A percentile compares a stretch with the other conserved stretches of the same genome.
phyloP scores from a whole-genome alignment of 2,888 invertebrate species.

The Invenusta paracnida region DNA sequence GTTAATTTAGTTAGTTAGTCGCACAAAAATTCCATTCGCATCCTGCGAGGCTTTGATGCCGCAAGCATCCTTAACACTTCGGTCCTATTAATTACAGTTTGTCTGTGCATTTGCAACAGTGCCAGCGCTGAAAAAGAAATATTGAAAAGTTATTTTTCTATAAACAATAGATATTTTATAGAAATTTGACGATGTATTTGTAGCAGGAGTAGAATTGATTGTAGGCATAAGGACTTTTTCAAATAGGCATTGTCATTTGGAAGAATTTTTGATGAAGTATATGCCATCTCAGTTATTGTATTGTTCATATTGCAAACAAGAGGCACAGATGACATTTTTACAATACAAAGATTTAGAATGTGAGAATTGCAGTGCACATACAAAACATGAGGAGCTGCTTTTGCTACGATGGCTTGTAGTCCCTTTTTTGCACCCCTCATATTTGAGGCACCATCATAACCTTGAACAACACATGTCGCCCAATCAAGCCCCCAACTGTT shows the following conservation, averaged over 20 bases:
- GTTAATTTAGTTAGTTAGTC: background rate
- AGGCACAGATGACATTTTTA: background rate
- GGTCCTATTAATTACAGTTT: background rate
- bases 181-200: no score
- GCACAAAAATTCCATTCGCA: background rate
- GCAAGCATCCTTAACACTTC: background rate
- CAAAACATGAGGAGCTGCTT: background rate
- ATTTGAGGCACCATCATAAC: background rate
- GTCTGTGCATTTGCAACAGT: background rate
- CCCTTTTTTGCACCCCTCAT: background rate
- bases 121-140: no score
- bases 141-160: no score
- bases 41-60: background rate
- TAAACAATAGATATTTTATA: no score
- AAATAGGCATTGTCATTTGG: no score
- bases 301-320: background rate
- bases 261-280: no score
- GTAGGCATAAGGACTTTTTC: no score
- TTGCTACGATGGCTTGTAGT: background rate
- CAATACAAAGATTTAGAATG: background rate
- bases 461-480: background rate
- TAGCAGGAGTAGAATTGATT: no score
- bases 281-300: background rate
- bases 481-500: background rate
- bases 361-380: background rate